Evolutionary conservation across 2,888 invertebrate genomes (phyloP), one percentile per base, ranked within the genome.

Genomic region (Macaria liturata): DNA sequence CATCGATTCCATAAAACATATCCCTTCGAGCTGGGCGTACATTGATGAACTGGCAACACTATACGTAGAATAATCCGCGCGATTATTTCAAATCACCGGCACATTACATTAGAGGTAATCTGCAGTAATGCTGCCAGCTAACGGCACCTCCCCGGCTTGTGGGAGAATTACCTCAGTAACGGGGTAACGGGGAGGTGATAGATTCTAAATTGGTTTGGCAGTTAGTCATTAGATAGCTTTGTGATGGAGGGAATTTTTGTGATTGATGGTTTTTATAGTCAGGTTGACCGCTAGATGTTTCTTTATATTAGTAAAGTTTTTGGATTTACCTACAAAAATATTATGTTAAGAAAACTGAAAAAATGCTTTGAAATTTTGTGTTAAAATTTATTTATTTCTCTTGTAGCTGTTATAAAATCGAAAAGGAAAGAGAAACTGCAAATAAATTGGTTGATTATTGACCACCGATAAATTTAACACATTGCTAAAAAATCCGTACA

Each of bases 51-150:
- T 76, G 78, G 78, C 72, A 70, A 75, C 75, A 80, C 78, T 78
- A 72, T 72, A 62, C 72, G 59, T 46, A 43, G 46, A 57, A 80
- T 88, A 87, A 88, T 88, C 88, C 81, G 79, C 72, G 86, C 82
- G 87, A 90, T 91, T 90, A 91, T 91, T 90, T 91, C 86, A 88
- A 89, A 91, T 91, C 86, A 83, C 84, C 86, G 78, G 77, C 84
- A 83, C 86, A 83, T 88, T 81, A 88, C 88, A 89, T 86, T 88
- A 87, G 81, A 80, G 81, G 86, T 89, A 88, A 90, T 88, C 90
- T 87, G 80, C 73, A 68, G 77, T 84, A 86, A 89, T 87, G 85
- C 85, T 80, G 78, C 80, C 78, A 66, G 78, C 73, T 75, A 74
- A 75, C 70, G 64, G 68, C 66, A 59, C 63, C 63, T 64, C 63